Percentiles rank a stretch among this genome's conserved stretches.
These are phyloP conservation scores for Pholis gunnellus DNA, from an alignment of 2,113 vertebrate genomes.

Conservation along the genomic window DNA sequence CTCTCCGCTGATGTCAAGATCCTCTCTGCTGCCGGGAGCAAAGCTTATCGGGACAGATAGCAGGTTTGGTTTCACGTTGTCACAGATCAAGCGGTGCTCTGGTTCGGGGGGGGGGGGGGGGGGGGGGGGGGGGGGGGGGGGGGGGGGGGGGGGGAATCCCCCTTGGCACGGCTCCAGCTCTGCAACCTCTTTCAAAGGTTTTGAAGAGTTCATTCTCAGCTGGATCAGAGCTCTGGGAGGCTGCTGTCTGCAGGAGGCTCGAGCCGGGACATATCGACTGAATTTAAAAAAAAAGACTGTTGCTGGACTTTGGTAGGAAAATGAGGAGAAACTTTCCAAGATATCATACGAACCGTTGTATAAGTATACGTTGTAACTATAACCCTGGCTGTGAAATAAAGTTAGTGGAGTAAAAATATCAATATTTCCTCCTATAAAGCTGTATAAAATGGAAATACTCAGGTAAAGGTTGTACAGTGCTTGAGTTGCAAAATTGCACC, in stretches of 20 bases:
- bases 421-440: no score
- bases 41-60: neutral
- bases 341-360: no score
- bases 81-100: no score
- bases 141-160: neutral
- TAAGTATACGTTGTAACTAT: no score
- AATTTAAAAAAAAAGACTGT: neutral
- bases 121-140: no score
- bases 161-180: slow-evolving; percentile 24
- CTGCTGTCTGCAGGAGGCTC: slow-evolving; percentile 39
- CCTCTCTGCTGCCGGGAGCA: slow-evolving; percentile 14
- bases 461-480: no score
- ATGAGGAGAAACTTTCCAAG: no score
- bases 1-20: slow-evolving; percentile 30
- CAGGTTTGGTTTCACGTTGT: slow-evolving; percentile 43
- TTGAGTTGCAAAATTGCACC: neutral
- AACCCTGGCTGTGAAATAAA: no score
- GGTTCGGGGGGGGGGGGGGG: no score
- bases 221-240: slow-evolving; percentile 40
- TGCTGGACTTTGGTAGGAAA: no score
- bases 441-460: neutral
- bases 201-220: slow-evolving; percentile 55
- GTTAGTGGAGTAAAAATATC: no score
- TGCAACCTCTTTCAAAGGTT: slow-evolving; percentile 51
- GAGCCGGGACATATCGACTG: slow-evolving; percentile 48